phyloP scores from a whole-genome alignment of 2,113 vertebrate species.

The Tachuris rubrigastra region DNA sequence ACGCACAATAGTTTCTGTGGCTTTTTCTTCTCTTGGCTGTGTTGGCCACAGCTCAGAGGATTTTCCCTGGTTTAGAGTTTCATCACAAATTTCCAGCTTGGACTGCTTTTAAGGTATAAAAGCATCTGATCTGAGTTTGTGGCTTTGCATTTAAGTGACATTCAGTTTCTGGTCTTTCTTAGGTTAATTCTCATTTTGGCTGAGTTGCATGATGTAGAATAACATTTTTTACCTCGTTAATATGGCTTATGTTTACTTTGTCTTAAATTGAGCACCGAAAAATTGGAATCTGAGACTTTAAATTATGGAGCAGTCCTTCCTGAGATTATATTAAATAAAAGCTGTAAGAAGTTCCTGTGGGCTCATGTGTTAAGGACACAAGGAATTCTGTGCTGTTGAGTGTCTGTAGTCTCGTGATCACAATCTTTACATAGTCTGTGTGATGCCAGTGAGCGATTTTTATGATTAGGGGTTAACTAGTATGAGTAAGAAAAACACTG shows the following conservation, averaged over 20 bases:
- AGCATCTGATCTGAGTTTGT: constrained; percentile 9
- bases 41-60: neutral
- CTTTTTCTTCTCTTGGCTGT: neutral
- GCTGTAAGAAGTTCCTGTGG: neutral
- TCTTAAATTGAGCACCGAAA: neutral
- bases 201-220: neutral
- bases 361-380: neutral
- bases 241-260: neutral
- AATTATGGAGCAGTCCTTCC: neutral
- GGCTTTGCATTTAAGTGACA: neutral
- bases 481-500: neutral
- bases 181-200: neutral
- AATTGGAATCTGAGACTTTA: neutral
- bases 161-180: neutral
- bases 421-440: neutral
- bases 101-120: neutral
- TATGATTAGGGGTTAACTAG: neutral
- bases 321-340: neutral
- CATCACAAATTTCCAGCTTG: neutral
- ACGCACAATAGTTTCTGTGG: neutral
- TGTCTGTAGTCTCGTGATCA: neutral
- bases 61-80: neutral
- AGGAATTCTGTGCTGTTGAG: neutral
- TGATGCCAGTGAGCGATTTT: neutral
- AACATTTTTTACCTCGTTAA: neutral